Base-by-base conservation (phyloP, 2,888 invertebrate genomes). In the Choristoneura rosaceana region DNA sequence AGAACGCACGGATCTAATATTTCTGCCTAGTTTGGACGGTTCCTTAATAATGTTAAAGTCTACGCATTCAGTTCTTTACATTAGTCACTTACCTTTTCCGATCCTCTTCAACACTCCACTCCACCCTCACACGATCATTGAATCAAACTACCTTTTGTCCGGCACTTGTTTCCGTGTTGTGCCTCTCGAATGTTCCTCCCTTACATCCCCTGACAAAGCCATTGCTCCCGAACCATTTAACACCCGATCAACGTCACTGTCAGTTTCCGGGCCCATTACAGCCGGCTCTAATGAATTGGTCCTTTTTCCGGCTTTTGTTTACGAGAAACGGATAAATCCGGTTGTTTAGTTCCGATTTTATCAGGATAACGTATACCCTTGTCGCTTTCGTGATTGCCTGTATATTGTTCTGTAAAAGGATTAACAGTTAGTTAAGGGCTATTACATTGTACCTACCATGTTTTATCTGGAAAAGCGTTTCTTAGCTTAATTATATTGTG, bases 181-280 rank as follows among this genome's bases (percentile, higher is more conserved):
- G n/a, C 64, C 34, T 50, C 47, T 63, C 25, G 25, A 63, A 33
- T 33, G n/a, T 45, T 47, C 45, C 41, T 14, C 15, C 43, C 34
- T 25, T 60, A 52, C 52, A 55, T 47, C 67, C 67, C 67, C 67
- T 52, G 45, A 65, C 70, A 65, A 61, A 50, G 43, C 66, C 55
- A 70, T 70, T 65, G 52, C 52, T 66, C 64, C 64, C 64, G 61
- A 59, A 59, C 69, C 73, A 69, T 73, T 73, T 69, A 73, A 69
- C 73, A 59, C 58, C 74, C 81, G 71, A 84, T 86, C 83, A 84
- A 78, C 77, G 78, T 74, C 87, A 85, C 83, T 81, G 87, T 85
- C 86, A 80, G 77, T 75, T 79, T 82, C 78, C 76, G 83, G 79
- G 78, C 77, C 87, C 81, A 87, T 88, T 87, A 84, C 79, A 65